phyloP scores from a whole-genome alignment of 2,113 vertebrate genomes.

The Microtus oregoni region DNA sequence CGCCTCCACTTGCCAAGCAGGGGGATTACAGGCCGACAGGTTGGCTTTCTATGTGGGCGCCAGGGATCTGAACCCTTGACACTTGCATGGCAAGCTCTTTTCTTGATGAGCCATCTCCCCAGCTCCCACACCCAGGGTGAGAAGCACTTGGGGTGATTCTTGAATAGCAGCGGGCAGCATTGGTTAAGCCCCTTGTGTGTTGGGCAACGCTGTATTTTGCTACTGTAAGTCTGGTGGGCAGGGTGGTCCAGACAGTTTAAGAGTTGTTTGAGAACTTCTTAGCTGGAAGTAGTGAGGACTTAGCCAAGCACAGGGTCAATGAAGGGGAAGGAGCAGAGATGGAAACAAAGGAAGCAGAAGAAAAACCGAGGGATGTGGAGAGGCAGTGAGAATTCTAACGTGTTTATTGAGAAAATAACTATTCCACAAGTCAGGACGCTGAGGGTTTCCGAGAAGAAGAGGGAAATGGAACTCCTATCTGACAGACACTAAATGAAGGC shows the following conservation, averaged over 20 bases:
- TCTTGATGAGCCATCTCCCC: background rate
- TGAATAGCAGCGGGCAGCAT: accelerated
- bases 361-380: background rate
- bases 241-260: background rate
- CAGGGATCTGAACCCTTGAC: background rate
- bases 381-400: background rate
- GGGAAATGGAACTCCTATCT: background rate
- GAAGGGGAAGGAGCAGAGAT: background rate
- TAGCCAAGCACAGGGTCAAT: background rate
- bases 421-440: background rate
- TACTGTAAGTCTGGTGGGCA: background rate
- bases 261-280: background rate
- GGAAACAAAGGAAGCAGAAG: background rate
- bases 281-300: background rate
- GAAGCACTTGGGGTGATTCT: background rate
- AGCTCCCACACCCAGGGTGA: background rate
- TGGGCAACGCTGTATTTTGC: background rate
- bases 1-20: background rate
- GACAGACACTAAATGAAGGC: background rate
- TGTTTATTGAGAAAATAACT: background rate
- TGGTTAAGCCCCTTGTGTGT: background rate
- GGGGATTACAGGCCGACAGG: too few species aligned
- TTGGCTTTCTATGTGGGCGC: background rate
- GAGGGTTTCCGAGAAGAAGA: background rate
- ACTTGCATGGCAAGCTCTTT: background rate